phyloP scores from a whole-genome alignment of 2,888 invertebrate genomes.

The Philaethria dido region DNA sequence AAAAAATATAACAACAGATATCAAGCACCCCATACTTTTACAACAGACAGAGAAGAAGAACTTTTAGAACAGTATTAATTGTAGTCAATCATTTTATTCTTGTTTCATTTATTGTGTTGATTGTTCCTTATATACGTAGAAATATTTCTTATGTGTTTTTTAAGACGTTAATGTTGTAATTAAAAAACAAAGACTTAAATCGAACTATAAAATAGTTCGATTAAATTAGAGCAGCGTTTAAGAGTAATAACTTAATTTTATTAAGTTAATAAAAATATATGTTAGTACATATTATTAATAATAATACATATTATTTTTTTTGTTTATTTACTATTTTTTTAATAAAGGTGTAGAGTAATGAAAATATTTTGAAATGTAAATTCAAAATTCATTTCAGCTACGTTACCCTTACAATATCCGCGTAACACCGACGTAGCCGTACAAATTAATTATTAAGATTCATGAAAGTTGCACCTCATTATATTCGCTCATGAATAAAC shows the following conservation, averaged over 20 bases:
- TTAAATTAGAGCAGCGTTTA: too few relatives aligned
- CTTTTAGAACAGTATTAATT: too few relatives aligned
- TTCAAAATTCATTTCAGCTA: conserved; percentile 18
- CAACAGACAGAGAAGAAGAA: too few relatives aligned
- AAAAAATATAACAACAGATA: too few relatives aligned
- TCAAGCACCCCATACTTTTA: too few relatives aligned
- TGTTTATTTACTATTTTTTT: not conserved
- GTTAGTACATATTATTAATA: too few relatives aligned
- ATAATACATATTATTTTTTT: not conserved
- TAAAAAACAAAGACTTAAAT: too few relatives aligned
- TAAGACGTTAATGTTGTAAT: too few relatives aligned
- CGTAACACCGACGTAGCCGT: conserved; percentile 20
- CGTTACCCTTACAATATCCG: conserved; percentile 22
- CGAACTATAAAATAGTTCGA: too few relatives aligned
- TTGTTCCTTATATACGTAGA: not conserved
- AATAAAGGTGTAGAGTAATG: not conserved
- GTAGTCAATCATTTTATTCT: too few relatives aligned
- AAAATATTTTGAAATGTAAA: conserved; percentile 19
- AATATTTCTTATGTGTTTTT: too few relatives aligned
- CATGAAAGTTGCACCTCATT: conserved; percentile 36
- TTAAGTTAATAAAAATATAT: too few relatives aligned
- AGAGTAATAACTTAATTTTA: not conserved
- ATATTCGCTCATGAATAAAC: conserved; percentile 37
- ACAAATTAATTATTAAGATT: conserved; percentile 36
- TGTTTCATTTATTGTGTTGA: not conserved